A percentile compares a stretch with the other conserved stretches of the same genome.
Evolutionary conservation across 2,113 vertebrate genomes (phyloP).

Genomic region (rat (Rattus norvegicus)): GRCr8 NC_086024.1:106654001-106654500

Average conservation of each 20-base stretch:
- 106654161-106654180: neutral
- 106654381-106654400: neutral
- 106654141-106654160: neutral
- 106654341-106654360: constrained; percentile 41
- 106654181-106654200: neutral
- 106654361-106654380: constrained; percentile 6
- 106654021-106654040: neutral
- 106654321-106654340: neutral
- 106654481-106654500: constrained; percentile 41
- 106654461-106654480: constrained; percentile 29
- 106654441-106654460: constrained; percentile 32
- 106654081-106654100: neutral
- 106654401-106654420: neutral
- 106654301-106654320: neutral
- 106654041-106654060: neutral
- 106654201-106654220: neutral
- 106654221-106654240: neutral
- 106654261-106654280: neutral
- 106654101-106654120: neutral
- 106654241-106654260: neutral
- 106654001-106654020: neutral
- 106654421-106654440: constrained; percentile 12
- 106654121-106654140: neutral
- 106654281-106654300: neutral
- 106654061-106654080: neutral